A percentile compares a stretch with the other conserved stretches of the same genome.
phyloP scores from a whole-genome alignment of 2,888 invertebrate species.

The Ferrisia virgata region DNA sequence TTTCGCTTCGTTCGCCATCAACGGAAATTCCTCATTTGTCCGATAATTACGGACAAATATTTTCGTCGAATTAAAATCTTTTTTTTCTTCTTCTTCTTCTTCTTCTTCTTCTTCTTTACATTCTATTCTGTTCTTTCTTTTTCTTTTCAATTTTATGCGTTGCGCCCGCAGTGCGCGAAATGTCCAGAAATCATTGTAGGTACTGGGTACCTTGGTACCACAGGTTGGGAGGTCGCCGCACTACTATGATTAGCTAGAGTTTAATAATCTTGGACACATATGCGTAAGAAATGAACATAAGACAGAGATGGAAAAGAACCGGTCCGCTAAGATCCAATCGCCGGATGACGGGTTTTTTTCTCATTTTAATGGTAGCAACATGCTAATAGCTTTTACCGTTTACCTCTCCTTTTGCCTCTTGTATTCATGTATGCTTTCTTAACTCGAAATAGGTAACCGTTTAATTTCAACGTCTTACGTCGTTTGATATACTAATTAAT shows the following conservation, averaged over 20 bases:
- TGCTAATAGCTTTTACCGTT: neutral
- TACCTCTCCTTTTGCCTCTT: neutral
- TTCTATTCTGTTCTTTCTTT: no score
- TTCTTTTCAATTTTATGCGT: neutral
- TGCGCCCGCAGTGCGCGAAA: neutral
- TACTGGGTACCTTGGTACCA: neutral
- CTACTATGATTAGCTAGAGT: neutral
- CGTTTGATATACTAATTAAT: slow-evolving; percentile 15
- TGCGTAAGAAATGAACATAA: neutral
- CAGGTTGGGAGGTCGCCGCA: slow-evolving; percentile 6
- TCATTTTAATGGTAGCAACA: neutral
- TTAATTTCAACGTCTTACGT: slow-evolving; percentile 1
- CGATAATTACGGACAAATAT: neutral
- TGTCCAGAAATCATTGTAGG: neutral
- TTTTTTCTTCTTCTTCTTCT: neutral
- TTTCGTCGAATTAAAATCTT: neutral
- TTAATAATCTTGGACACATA: neutral
- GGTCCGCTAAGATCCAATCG: neutral
- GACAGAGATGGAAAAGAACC: neutral
- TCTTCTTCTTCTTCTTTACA: no score
- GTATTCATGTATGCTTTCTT: neutral
- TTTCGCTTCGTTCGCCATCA: neutral
- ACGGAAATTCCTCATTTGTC: neutral
- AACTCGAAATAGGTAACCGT: neutral
- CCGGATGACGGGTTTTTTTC: neutral